A percentile compares a stretch with the other conserved stretches of the same genome.
Evolutionary conservation across 1,140 invertebrate species (phyloP).

Genomic region (Dinoponera quadriceps): DNA sequence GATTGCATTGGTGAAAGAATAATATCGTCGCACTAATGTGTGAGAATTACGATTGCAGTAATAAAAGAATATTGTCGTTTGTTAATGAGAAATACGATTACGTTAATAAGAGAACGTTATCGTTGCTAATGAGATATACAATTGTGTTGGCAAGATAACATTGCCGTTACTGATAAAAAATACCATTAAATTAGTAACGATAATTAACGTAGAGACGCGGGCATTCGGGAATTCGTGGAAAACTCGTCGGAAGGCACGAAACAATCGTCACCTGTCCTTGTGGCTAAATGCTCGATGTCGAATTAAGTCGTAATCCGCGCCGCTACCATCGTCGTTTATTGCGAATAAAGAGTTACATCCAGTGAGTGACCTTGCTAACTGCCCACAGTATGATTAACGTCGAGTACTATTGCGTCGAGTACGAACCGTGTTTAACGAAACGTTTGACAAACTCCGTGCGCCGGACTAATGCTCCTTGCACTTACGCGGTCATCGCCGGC

Average conservation of each 20-base stretch:
- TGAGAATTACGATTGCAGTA: no score
- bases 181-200: no score
- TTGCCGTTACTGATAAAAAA: no score
- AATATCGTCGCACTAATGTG: no score
- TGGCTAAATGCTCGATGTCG: constrained; percentile 53
- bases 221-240: constrained; percentile 7
- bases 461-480: constrained; percentile 24
- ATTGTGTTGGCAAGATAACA: no score
- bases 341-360: constrained; percentile 76
- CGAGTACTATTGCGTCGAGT: constrained; percentile 65
- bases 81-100: no score
- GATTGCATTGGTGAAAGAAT: no score
- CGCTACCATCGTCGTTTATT: constrained; percentile 68
- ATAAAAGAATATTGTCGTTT: no score
- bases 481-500: neutral
- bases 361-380: constrained; percentile 76
- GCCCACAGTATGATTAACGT: constrained; percentile 73
- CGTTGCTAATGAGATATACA: no score
- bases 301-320: constrained; percentile 70
- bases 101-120: no score
- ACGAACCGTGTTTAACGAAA: constrained; percentile 63
- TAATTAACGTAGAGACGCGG: no score
- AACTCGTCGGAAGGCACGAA: constrained; percentile 15
- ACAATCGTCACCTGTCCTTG: constrained; percentile 12
- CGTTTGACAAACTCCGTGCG: constrained; percentile 61